Evolutionary conservation across 2,113 vertebrate genomes (phyloP).

Genomic region (Semnornis frantzii): DNA sequence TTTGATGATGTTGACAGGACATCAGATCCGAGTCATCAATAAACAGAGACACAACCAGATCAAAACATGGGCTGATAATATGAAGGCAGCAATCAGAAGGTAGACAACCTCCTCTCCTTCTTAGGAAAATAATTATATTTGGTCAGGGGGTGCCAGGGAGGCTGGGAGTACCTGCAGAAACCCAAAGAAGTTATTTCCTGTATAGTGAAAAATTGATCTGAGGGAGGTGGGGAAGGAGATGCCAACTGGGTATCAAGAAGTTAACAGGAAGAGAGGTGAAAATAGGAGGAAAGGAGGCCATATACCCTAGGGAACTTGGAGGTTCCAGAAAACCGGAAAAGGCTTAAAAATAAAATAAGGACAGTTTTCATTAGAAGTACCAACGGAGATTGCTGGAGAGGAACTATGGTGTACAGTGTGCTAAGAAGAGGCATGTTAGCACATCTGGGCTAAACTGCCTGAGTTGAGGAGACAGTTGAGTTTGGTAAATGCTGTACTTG

Average conservation of each 20-base stretch:
- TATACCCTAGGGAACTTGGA: neutral
- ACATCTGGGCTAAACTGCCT: neutral
- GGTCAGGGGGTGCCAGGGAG: neutral
- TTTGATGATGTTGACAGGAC: neutral
- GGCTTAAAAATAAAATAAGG: neutral
- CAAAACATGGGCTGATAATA: neutral
- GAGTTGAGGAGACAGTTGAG: neutral
- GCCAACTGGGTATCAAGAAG: neutral
- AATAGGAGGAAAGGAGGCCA: neutral
- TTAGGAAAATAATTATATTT: neutral
- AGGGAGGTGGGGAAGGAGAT: neutral
- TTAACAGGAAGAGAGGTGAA: neutral
- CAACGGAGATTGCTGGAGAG: neutral
- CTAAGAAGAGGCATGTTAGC: neutral
- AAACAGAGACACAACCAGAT: neutral
- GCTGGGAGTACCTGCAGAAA: neutral
- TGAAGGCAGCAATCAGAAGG: neutral
- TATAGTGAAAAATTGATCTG: neutral
- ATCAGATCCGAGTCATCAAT: neutral
- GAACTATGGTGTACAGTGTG: rapidly evolving
- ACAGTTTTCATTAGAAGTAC: neutral
- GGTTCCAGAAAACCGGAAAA: neutral
- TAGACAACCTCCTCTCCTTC: rapidly evolving
- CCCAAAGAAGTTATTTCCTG: neutral
- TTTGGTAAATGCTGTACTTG: neutral